These are phyloP conservation scores for Liopterus haemorrhoidalis DNA, from an alignment of 2,888 invertebrate species.

Conservation along the genomic window DNA sequence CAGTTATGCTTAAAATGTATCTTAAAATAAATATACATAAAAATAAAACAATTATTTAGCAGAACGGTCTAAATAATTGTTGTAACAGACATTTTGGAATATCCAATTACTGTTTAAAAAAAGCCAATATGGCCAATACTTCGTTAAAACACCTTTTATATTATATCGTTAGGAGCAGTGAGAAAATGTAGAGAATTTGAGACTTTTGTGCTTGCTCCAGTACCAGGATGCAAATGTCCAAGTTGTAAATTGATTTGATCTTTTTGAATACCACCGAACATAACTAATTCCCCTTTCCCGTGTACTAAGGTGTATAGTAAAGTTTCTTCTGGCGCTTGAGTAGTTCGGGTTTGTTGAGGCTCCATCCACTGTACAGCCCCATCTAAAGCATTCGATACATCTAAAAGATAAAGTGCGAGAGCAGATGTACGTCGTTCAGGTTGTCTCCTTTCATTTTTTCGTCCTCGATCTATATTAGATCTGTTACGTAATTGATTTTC, in stretches of 20 bases:
- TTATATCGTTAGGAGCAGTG: slow-evolving; percentile 64
- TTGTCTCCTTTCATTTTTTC: slow-evolving; percentile 33
- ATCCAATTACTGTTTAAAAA: too few relatives aligned
- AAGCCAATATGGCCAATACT: background rate
- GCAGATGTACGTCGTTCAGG: slow-evolving; percentile 51
- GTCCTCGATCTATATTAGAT: slow-evolving; percentile 16
- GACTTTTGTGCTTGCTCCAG: slow-evolving; percentile 55
- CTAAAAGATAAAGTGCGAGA: slow-evolving; percentile 81
- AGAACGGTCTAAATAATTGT: too few relatives aligned
- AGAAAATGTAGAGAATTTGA: slow-evolving; percentile 74
- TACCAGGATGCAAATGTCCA: slow-evolving; percentile 42
- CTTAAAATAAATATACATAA: too few relatives aligned
- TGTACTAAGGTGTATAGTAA: slow-evolving; percentile 84
- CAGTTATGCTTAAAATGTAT: too few relatives aligned
- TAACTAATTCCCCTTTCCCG: slow-evolving; percentile 86
- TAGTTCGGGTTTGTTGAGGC: slow-evolving; percentile 52
- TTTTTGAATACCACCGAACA: slow-evolving; percentile 94
- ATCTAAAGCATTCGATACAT: slow-evolving; percentile 66
- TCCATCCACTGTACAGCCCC: slow-evolving; percentile 64
- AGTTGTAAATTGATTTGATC: slow-evolving; percentile 57
- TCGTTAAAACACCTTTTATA: slow-evolving; percentile 50
- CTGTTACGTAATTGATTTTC: slow-evolving; percentile 40
- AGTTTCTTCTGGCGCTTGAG: slow-evolving; percentile 78
- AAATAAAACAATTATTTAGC: too few relatives aligned
- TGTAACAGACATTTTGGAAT: too few relatives aligned